Percentiles rank a stretch among this genome's conserved stretches.
Evolutionary conservation across 2,888 invertebrate genomes (phyloP).

Genomic region (Mythimna impura): DNA sequence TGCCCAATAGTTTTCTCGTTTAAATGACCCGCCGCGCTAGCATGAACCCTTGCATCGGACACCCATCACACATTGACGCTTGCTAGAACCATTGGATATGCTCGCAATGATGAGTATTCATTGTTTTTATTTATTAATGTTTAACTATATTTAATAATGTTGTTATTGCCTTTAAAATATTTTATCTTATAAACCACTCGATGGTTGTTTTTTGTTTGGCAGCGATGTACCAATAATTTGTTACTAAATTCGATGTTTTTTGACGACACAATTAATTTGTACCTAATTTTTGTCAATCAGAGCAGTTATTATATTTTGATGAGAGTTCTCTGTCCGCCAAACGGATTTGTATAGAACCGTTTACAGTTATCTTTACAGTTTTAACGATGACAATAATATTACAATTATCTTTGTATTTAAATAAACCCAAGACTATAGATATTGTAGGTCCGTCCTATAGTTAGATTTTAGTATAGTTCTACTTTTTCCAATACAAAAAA

Average conservation of each 20-base stretch:
- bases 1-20: slow-evolving; percentile 91
- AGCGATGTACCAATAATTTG: slow-evolving; percentile 40
- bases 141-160: slow-evolving; percentile 65
- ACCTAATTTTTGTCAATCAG: slow-evolving; percentile 15
- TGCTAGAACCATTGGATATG: slow-evolving; percentile 86
- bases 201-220: slow-evolving; percentile 49
- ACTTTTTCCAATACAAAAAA: slow-evolving; percentile 29
- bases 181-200: slow-evolving; percentile 55
- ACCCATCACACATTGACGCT: slow-evolving; percentile 81
- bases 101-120: slow-evolving; percentile 90
- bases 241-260: slow-evolving; percentile 37
- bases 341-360: slow-evolving; percentile 34
- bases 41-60: slow-evolving; percentile 84
- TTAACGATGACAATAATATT: slow-evolving; percentile 63
- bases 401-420: slow-evolving; percentile 44
- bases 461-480: slow-evolving; percentile 41
- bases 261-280: slow-evolving; percentile 32
- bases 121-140: slow-evolving; percentile 85
- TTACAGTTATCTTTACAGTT: slow-evolving; percentile 31
- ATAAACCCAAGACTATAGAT: slow-evolving; percentile 39
- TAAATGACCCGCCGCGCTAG: slow-evolving; percentile 87
- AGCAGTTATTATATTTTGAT: slow-evolving; percentile 30
- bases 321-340: slow-evolving; percentile 44
- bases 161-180: slow-evolving; percentile 72
- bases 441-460: slow-evolving; percentile 59